phyloP scores from a whole-genome alignment of 2,797 vertebrate genomes.

The Cuculus canorus region DNA sequence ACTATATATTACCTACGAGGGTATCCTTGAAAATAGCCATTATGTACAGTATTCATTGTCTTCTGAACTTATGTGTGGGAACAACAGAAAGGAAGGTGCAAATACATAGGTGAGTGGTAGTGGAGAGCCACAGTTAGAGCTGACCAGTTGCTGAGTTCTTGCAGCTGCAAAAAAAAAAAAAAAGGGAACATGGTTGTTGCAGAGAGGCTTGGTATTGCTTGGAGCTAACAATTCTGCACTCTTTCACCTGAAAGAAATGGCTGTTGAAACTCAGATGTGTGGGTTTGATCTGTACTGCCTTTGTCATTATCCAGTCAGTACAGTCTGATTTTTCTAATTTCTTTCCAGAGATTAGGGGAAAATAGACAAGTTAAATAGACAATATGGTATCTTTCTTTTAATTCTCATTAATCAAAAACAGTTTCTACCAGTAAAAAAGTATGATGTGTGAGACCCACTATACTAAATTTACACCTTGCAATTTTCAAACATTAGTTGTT shows the following conservation, averaged over 20 bases:
- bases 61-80: background rate
- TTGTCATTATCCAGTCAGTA: background rate
- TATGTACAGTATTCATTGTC: background rate
- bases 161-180: background rate
- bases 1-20: background rate
- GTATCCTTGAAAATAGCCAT: background rate
- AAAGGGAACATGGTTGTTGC: background rate
- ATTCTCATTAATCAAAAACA: slow-evolving; percentile 55
- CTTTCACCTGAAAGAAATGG: background rate
- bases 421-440: slow-evolving; percentile 33
- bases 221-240: background rate
- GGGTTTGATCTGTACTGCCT: background rate
- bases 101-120: background rate
- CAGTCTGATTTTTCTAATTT: background rate
- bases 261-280: background rate
- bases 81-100: background rate
- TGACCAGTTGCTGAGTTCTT: background rate
- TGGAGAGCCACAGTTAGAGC: background rate
- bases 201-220: background rate
- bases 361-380: background rate
- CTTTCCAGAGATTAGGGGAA: background rate
- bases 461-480: slow-evolving; percentile 72
- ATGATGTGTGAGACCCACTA: slow-evolving; percentile 30
- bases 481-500: slow-evolving; percentile 65
- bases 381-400: background rate